A percentile compares a stretch with the other conserved stretches of the same genome.
Conservation (phyloP, 2,888 invertebrate genomes). For the Oxycera nigricornis region DNA sequence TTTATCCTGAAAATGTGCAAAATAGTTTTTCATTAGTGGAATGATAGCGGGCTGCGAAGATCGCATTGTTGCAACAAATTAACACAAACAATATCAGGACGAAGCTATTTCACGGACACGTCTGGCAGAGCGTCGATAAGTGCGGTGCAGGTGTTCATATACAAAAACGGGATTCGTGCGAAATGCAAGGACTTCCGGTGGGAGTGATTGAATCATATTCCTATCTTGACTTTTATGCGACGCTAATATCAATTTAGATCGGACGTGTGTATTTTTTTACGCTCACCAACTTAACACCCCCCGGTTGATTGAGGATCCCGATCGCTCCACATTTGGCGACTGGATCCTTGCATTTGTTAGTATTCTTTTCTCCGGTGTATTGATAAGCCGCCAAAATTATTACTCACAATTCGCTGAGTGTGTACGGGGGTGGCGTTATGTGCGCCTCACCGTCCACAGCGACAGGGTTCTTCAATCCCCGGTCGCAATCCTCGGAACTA, state of each 20-base stretch:
- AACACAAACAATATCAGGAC: too few species aligned
- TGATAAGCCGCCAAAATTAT: slow-evolving; percentile 62
- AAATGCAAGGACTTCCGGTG: not conserved
- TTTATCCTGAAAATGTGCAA: too few species aligned
- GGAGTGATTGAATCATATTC: not conserved
- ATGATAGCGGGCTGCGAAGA: too few species aligned
- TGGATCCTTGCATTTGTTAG: slow-evolving; percentile 1
- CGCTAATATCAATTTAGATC: not conserved
- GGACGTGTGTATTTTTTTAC: not conserved
- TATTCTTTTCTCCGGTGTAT: slow-evolving; percentile 16
- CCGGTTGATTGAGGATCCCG: not conserved
- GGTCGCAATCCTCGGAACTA: slow-evolving; percentile 60
- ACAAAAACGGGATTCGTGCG: not conserved
- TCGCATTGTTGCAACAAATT: too few species aligned
- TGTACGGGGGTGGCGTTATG: slow-evolving; percentile 64
- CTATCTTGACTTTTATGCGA: not conserved
- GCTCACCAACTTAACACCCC: not conserved
- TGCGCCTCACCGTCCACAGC: slow-evolving; percentile 64
- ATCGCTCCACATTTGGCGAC: not conserved
- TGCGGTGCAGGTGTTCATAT: too few species aligned
- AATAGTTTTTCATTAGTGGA: too few species aligned
- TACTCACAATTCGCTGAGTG: slow-evolving; percentile 63
- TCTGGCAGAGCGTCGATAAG: too few species aligned
- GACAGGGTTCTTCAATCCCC: slow-evolving; percentile 62
- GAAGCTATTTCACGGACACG: too few species aligned